Conservation (phyloP, 2,797 vertebrate genomes). For the Gallinago stenura region DNA sequence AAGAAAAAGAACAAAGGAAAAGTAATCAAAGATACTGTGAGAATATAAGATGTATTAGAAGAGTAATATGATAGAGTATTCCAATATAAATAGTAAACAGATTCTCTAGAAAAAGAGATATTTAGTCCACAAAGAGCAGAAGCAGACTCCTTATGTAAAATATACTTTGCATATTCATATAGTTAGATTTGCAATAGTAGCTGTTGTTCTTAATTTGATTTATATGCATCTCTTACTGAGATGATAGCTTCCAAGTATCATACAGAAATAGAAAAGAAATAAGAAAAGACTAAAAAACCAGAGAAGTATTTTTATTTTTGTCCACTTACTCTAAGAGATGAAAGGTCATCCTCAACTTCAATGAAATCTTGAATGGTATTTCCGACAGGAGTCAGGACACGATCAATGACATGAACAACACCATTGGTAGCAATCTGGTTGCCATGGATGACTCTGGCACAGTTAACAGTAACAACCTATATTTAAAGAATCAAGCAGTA, state of each 20-base stretch:
- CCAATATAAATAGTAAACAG: neutral
- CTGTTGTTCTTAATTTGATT: neutral
- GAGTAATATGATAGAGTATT: neutral
- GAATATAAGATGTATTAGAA: neutral
- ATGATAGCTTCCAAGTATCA: neutral
- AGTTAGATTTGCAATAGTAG: neutral
- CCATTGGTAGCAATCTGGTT: constrained; percentile 98
- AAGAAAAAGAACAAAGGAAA: neutral
- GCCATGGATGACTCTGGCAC: constrained; percentile 92
- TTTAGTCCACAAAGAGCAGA: neutral
- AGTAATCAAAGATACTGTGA: neutral
- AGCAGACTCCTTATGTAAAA: neutral
- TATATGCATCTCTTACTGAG: neutral
- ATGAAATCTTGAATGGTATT: constrained; percentile 89
- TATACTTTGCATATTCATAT: neutral
- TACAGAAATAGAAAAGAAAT: neutral
- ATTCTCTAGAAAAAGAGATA: neutral
- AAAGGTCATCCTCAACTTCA: constrained; percentile 89
- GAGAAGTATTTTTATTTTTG: neutral
- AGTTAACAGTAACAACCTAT: constrained; percentile 97
- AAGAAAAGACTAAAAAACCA: neutral
- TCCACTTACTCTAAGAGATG: constrained; percentile 85
- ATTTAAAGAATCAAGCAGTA: neutral
- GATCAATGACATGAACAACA: constrained; percentile 96
- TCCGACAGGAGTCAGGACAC: constrained; percentile 88